A percentile compares a stretch with the other conserved stretches of the same genome.
Conservation (phyloP, 2,113 vertebrate genomes). For the Hippocampus comes region DNA sequence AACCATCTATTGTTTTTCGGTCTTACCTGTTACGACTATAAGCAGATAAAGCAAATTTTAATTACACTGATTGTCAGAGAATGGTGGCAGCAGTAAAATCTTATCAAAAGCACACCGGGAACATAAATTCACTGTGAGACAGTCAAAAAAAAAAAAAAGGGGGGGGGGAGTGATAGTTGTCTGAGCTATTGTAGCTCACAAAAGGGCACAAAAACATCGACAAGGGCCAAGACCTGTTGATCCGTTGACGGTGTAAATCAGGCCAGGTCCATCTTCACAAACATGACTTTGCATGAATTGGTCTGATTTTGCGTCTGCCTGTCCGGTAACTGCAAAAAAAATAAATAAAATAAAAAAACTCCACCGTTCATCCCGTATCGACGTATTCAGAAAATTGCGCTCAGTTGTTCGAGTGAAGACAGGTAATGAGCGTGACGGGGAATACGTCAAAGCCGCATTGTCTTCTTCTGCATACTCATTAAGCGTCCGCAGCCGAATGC, state of each 20-base stretch:
- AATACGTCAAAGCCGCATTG: constrained; percentile 10
- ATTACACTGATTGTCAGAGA: neutral
- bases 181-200: neutral
- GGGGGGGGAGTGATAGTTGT: neutral
- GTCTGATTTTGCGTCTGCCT: neutral
- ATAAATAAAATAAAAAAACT: neutral
- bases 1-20: neutral
- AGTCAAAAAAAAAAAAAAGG: neutral
- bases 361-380: neutral
- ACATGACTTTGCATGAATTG: neutral
- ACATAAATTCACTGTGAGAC: neutral
- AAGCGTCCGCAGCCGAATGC: constrained; percentile 21
- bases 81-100: neutral
- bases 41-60: neutral
- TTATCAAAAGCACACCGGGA: neutral
- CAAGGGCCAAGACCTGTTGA: neutral
- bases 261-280: neutral
- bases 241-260: neutral
- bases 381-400: neutral
- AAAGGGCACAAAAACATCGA: neutral
- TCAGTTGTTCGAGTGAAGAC: neutral
- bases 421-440: neutral
- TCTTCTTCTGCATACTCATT: constrained; percentile 4
- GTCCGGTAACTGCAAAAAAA: neutral
- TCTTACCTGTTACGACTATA: neutral